These are phyloP conservation scores for Nipponacmea schrenckii DNA, from an alignment of 2,888 invertebrate species.

Conservation along the genomic window DNA sequence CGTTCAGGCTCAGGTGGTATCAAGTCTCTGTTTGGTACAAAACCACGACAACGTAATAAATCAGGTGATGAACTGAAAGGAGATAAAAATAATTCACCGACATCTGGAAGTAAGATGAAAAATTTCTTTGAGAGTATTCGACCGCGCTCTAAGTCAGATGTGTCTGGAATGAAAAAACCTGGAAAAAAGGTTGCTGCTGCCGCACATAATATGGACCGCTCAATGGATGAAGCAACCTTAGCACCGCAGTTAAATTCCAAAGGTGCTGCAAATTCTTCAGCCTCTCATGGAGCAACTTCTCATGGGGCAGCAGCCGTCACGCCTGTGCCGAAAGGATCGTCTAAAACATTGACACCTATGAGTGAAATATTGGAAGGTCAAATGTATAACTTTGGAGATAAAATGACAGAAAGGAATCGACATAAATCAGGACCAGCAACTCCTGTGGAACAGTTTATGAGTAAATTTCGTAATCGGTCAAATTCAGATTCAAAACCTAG, in stretches of 20 bases:
- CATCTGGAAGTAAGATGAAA: conserved; percentile 55
- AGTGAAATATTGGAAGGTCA: conserved; percentile 59
- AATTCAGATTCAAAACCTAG: conserved; percentile 57
- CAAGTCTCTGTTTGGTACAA: conserved; percentile 47
- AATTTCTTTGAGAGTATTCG: conserved; percentile 60
- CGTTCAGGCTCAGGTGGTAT: conserved; percentile 56
- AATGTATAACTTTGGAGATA: conserved; percentile 41
- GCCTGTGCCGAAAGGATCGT: conserved; percentile 17
- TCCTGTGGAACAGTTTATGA: conserved; percentile 52
- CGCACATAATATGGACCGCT: conserved; percentile 43
- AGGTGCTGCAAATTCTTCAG: no score
- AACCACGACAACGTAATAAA: conserved; percentile 50
- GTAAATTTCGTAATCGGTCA: conserved; percentile 53
- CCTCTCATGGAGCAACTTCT: neutral
- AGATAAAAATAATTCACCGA: conserved; percentile 42
- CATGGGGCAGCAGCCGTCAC: conserved; percentile 3
- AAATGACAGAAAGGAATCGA: conserved; percentile 34
- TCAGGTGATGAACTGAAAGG: conserved; percentile 49
- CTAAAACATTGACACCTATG: conserved; percentile 54
- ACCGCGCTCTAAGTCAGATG: conserved; percentile 64
- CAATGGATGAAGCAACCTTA: conserved; percentile 46
- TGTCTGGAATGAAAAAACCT: conserved; percentile 58
- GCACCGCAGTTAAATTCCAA: conserved; percentile 25
- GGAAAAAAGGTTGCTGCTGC: conserved; percentile 42
- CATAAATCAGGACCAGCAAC: conserved; percentile 53